These are phyloP conservation scores for Acipenser transmontanus DNA, from an alignment of 2,797 vertebrate genomes.

Conservation along the genomic window DNA sequence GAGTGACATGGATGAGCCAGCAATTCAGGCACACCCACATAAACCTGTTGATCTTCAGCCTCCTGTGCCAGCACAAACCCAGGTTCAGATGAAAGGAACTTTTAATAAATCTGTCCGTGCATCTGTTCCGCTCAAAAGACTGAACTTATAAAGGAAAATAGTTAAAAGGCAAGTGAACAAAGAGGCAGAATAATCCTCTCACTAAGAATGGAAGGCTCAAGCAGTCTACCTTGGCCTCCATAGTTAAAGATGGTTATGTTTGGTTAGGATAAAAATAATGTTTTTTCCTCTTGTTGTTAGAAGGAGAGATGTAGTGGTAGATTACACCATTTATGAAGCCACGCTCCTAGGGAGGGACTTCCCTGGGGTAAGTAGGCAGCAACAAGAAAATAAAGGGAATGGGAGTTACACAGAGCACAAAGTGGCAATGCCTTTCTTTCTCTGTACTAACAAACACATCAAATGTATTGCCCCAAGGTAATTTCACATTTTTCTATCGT, in stretches of 20 bases:
- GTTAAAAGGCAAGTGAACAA: not conserved
- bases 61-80: not conserved
- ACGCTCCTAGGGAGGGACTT: not conserved
- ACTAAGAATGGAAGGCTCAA: not conserved
- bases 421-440: no score
- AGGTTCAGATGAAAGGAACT: not conserved
- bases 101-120: not conserved
- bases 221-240: not conserved
- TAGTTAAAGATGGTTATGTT: not conserved
- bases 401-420: no score
- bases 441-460: no score
- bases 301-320: not conserved
- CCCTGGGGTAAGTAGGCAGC: no score
- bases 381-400: no score
- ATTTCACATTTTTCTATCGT: no score
- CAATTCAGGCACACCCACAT: not conserved
- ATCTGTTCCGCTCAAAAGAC: no score
- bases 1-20: not conserved
- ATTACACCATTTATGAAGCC: not conserved
- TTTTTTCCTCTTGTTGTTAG: not conserved
- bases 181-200: not conserved
- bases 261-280: not conserved
- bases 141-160: not conserved
- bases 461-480: no score
- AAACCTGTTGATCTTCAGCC: not conserved